Base-by-base conservation (phyloP, 2,888 invertebrate species). In the Metopia argyrocephala region DNA sequence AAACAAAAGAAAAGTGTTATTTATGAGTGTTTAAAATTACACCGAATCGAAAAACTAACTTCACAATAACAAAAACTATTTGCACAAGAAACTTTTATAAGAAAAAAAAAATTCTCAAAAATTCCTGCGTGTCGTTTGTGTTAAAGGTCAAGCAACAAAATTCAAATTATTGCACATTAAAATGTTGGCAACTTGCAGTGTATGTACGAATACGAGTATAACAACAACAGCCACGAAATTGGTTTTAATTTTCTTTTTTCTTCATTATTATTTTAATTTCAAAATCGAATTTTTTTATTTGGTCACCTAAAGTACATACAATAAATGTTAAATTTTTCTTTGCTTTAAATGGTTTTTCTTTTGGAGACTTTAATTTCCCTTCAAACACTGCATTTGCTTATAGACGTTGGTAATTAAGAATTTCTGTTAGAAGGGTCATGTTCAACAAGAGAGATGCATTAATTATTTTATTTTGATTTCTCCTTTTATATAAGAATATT, bases 91-190 rank as follows among this genome's bases (percentile, higher is more conserved):
- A 68, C 50, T 38, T 57, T 48, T 12, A 28, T 1, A 1, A 15
- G 21, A 25, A 7, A 23, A 76, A 50, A 3, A 54, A 70, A 57
- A 15, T 50, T 27, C 21, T 45, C 61, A 46, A 61, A 83, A 83
- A 83, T 84, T 82, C 75, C 83, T 83, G 79, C 84, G 83, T 83
- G 83, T 79, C 78, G 66, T 48, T 66, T 78, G 68, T 52, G n/a
- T 54, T 64, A 82, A 85, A 85, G 84, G 84, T 85, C 84, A 84
- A 84, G 80, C 65, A 15, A 68, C 28, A 70, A 38, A 73, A 76
- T 45, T 27, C 15, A 71, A 76, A 69, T 79, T 78, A 79, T 66
- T 78, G 81, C 79, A 79, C 83, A 82, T 78, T 69, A 70, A 76
- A 38, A 46, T 23, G 20, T 61, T 57, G 61, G 18, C 62, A 48